phyloP scores from a whole-genome alignment of 2,888 invertebrate genomes.

The Poecilobothrus nobilitatus region DNA sequence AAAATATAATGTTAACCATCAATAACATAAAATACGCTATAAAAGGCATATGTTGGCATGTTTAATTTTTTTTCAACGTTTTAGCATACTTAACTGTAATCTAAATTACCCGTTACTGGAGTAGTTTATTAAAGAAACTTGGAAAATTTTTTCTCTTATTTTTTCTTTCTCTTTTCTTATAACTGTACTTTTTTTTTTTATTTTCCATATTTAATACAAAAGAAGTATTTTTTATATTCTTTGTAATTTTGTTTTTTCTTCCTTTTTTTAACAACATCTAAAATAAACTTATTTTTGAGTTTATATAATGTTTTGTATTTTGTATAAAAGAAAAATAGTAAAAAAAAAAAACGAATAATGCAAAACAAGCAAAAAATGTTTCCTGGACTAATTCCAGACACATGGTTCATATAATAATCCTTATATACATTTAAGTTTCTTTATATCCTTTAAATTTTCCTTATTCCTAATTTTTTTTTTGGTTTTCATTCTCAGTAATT shows the following conservation, averaged over 20 bases:
- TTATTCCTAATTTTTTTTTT: no score
- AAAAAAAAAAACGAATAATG: not conserved
- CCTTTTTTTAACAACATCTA: not conserved
- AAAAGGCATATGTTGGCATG: not conserved
- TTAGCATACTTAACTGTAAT: not conserved
- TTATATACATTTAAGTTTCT: no score
- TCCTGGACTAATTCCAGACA: conserved; percentile 2
- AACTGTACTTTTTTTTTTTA: not conserved
- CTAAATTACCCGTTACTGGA: not conserved
- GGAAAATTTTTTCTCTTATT: not conserved
- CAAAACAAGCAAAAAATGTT: no score
- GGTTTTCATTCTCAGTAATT: no score
- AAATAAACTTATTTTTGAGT: not conserved
- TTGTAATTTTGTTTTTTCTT: no score
- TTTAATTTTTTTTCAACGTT: not conserved
- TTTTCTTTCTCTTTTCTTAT: not conserved
- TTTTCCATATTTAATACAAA: not conserved
- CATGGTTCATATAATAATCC: not conserved
- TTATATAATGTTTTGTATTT: not conserved
- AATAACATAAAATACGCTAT: not conserved
- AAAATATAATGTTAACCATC: not conserved
- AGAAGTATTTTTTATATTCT: not conserved
- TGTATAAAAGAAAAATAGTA: not conserved
- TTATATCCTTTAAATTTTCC: no score
- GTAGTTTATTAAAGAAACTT: not conserved